These are phyloP conservation scores for Dinothrombium tinctorium DNA, from an alignment of 1,140 invertebrate species.

Conservation along the genomic window DNA sequence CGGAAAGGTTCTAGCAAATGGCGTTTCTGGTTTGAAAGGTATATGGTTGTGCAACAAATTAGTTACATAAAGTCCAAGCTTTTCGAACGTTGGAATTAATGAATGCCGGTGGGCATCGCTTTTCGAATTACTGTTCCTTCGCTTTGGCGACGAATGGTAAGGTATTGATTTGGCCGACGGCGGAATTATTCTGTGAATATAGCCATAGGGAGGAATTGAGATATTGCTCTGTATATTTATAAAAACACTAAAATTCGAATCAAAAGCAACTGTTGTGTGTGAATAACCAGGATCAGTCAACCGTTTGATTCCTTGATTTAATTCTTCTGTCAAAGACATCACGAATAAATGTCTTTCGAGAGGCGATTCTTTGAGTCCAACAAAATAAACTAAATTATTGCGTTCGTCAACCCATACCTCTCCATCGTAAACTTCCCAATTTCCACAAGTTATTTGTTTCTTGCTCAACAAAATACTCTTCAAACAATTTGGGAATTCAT, in stretches of 20 bases:
- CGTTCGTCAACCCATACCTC: slow-evolving; percentile 24
- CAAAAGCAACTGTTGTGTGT: slow-evolving; percentile 7
- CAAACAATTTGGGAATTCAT: neutral
- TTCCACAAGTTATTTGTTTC: slow-evolving; percentile 20
- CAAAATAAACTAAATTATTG: slow-evolving; percentile 24
- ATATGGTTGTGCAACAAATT: neutral
- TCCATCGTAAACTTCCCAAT: slow-evolving; percentile 23
- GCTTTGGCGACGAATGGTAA: neutral
- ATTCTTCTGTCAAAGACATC: neutral
- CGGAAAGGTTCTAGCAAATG: neutral
- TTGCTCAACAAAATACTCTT: neutral
- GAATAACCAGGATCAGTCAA: slow-evolving; percentile 7
- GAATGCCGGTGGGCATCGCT: neutral
- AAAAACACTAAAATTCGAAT: slow-evolving; percentile 22
- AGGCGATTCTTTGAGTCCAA: slow-evolving; percentile 24
- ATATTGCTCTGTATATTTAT: slow-evolving; percentile 73
- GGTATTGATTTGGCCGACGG: neutral
- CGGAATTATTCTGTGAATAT: slow-evolving; percentile 9
- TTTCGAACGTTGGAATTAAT: neutral
- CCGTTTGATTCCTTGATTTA: slow-evolving; percentile 1
- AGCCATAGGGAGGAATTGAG: slow-evolving; percentile 13
- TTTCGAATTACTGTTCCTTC: neutral
- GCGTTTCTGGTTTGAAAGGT: neutral
- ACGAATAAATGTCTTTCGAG: slow-evolving; percentile 27
- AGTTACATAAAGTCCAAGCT: neutral